These are phyloP conservation scores for Chlorocebus sabaeus DNA, from an alignment of 2,113 vertebrate genomes.

Conservation along the genomic window DNA sequence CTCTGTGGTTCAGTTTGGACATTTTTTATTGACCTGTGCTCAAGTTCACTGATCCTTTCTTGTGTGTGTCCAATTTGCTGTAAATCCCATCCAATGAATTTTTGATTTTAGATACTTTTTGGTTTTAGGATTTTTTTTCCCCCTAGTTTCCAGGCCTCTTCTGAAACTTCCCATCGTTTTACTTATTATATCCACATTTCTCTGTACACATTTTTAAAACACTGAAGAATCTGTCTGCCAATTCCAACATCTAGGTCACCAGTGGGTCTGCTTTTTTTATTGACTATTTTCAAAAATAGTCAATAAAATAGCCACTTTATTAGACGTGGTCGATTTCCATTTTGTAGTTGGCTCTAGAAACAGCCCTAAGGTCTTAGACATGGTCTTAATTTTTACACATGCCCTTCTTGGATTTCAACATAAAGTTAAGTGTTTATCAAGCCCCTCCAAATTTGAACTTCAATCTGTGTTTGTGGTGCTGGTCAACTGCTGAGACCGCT, in stretches of 20 bases:
- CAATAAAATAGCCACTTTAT: neutral
- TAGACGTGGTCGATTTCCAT: neutral
- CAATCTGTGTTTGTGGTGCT: neutral
- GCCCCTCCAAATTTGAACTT: neutral
- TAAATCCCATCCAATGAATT: neutral
- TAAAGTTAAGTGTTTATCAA: neutral
- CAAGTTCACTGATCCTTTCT: neutral
- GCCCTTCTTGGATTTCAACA: neutral
- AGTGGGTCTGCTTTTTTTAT: neutral
- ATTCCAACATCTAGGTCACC: neutral
- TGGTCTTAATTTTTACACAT: neutral
- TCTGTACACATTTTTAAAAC: neutral
- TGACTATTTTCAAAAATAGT: neutral
- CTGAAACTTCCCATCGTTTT: neutral
- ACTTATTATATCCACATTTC: neutral
- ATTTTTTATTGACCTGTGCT: neutral
- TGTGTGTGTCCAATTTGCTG: neutral
- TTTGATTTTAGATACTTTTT: neutral
- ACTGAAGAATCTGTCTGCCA: neutral
- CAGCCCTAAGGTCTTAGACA: neutral
- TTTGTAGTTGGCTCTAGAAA: neutral
- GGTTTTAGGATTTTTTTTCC: neutral
- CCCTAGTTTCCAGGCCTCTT: neutral
- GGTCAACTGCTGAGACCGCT: neutral
- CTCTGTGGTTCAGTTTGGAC: neutral